Conservation (phyloP, 2,113 vertebrate genomes). For the Montifringilla adamsi region DNA sequence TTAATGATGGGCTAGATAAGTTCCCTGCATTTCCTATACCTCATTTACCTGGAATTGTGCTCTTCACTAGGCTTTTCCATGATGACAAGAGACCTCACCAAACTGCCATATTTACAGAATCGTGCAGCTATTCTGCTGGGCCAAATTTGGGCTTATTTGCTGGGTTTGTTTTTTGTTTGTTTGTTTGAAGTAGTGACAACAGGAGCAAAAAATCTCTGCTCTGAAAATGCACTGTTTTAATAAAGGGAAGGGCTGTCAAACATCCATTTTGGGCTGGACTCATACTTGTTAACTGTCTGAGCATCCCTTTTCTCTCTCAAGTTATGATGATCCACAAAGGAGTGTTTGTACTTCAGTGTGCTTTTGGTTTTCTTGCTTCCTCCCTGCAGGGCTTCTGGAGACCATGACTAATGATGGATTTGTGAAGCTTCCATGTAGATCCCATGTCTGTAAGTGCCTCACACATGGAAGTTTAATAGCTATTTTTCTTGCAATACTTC, state of each 20-base stretch:
- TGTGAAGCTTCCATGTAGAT: neutral
- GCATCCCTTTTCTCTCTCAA: neutral
- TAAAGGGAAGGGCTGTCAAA: neutral
- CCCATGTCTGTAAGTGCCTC: neutral
- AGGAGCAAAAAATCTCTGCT: neutral
- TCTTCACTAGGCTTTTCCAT: neutral
- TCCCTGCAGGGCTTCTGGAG: neutral
- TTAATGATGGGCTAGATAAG: conserved; percentile 74
- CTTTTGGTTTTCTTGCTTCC: neutral
- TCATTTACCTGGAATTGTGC: conserved; percentile 71
- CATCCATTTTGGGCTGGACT: neutral
- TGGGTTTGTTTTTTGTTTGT: neutral
- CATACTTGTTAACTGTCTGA: neutral
- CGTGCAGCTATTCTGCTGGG: conserved; percentile 62
- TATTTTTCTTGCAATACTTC: conserved; percentile 8
- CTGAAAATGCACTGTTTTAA: conserved; percentile 30
- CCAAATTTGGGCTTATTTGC: conserved; percentile 53
- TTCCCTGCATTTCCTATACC: conserved; percentile 54
- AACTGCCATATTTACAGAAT: conserved; percentile 41
- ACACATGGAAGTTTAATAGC: neutral
- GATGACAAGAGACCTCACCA: conserved; percentile 43
- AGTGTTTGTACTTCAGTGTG: neutral
- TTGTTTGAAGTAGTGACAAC: neutral
- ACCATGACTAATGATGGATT: neutral
- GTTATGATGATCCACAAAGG: neutral